A percentile compares a stretch with the other conserved stretches of the same genome.
These are phyloP conservation scores for Dromiciops gliroides DNA, from an alignment of 2,113 vertebrate genomes.

Conservation along the genomic window DNA sequence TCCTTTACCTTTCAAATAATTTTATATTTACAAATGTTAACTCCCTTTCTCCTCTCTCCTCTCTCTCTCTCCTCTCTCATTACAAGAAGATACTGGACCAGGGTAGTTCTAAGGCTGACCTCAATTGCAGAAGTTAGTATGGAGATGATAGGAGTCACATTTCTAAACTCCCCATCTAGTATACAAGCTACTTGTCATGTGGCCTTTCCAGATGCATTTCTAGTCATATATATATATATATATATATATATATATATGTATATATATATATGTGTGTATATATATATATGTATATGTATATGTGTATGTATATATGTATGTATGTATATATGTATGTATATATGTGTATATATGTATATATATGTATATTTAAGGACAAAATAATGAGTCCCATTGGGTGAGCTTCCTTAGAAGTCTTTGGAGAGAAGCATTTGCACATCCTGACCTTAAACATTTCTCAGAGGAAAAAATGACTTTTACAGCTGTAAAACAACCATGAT, in stretches of 20 bases:
- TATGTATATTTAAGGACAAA: slow-evolving; percentile 36
- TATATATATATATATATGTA: too few relatives aligned
- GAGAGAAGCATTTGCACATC: slow-evolving; percentile 41
- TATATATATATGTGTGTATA: too few relatives aligned
- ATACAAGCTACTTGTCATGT: slow-evolving; percentile 5
- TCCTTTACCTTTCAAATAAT: neutral
- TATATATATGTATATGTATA: too few relatives aligned
- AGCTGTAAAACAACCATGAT: neutral
- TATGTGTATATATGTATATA: too few relatives aligned
- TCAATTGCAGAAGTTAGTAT: slow-evolving; percentile 13
- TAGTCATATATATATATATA: slow-evolving; percentile 38
- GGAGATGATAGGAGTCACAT: neutral
- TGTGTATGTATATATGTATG: too few relatives aligned
- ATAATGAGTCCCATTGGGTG: slow-evolving; percentile 43
- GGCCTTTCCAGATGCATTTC: neutral
- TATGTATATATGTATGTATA: too few relatives aligned
- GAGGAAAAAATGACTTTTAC: neutral
- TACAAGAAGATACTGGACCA: neutral
- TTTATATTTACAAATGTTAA: neutral
- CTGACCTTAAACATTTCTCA: slow-evolving; percentile 38
- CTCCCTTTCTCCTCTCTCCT: too few relatives aligned
- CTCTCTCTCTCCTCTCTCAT: too few relatives aligned
- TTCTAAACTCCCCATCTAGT: neutral
- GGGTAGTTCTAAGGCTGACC: neutral
- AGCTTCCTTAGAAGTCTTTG: slow-evolving; percentile 52